phyloP scores from a whole-genome alignment of 2,888 invertebrate species.

The Therioaphis trifolii region DNA sequence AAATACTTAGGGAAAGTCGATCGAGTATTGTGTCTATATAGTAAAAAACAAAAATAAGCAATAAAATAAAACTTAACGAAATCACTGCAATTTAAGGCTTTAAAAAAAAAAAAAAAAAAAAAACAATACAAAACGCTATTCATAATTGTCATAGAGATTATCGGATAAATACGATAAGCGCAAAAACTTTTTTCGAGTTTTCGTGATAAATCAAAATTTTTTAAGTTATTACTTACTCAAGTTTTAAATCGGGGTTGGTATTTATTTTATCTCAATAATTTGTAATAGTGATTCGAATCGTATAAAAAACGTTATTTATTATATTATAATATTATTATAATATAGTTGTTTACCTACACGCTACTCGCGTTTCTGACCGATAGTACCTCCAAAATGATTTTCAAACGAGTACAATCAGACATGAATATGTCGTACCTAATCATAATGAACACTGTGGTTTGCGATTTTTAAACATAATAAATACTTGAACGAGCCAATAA shows the following conservation, averaged over 20 bases:
- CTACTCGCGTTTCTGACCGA: too few species aligned
- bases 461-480: too few species aligned
- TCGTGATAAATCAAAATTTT: slow-evolving; percentile 38
- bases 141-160: background rate
- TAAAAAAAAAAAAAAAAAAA: background rate
- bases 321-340: too few species aligned
- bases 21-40: too few species aligned
- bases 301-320: background rate
- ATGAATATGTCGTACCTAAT: too few species aligned
- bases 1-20: too few species aligned
- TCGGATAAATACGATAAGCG: background rate
- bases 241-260: background rate
- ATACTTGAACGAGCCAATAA: too few species aligned
- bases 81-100: background rate
- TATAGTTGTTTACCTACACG: too few species aligned
- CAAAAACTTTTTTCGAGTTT: slow-evolving; percentile 37
- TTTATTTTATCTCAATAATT: slow-evolving; percentile 24
- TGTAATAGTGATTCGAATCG: background rate
- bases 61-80: background rate
- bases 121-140: background rate
- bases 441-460: too few species aligned
- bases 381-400: too few species aligned
- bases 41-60: background rate
- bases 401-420: too few species aligned
- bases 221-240: background rate